Percentiles rank a stretch among this genome's conserved stretches.
phyloP scores from a whole-genome alignment of 2,797 vertebrate genomes.

The Xyrichtys novacula region DNA sequence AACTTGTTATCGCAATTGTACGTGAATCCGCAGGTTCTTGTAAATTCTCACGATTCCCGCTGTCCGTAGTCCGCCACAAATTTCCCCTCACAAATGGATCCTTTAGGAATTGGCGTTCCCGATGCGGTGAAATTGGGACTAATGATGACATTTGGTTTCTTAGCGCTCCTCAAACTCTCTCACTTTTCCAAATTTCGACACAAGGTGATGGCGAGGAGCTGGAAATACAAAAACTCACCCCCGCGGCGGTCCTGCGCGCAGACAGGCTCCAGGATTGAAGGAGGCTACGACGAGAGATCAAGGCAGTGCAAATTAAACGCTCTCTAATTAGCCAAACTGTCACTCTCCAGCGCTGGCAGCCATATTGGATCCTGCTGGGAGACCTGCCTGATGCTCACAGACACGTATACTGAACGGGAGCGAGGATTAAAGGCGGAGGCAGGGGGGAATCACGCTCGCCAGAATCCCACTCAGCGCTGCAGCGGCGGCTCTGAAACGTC shows the following conservation, averaged over 20 bases:
- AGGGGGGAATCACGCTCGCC: constrained; percentile 51
- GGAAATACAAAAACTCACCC: constrained; percentile 33
- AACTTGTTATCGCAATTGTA: too few species aligned
- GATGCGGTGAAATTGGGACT: too few species aligned
- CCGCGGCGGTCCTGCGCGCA: constrained; percentile 13
- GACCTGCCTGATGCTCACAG: constrained; percentile 43
- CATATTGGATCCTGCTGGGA: constrained; percentile 58
- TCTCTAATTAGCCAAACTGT: constrained; percentile 80
- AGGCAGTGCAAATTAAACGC: constrained; percentile 76
- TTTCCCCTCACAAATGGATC: too few species aligned
- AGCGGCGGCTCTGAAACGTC: constrained; percentile 25
- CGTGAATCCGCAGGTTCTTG: too few species aligned
- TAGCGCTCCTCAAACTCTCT: constrained; percentile 12
- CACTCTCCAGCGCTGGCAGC: constrained; percentile 67
- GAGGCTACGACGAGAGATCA: constrained; percentile 69
- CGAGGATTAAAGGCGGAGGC: constrained; percentile 51
- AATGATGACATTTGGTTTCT: constrained; percentile 17
- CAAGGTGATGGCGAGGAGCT: constrained; percentile 58
- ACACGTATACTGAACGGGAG: constrained; percentile 27
- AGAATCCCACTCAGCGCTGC: constrained; percentile 39
- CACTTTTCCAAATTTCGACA: constrained; percentile 38
- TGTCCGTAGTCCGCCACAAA: too few species aligned
- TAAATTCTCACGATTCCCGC: too few species aligned
- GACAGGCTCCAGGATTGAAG: constrained; percentile 48
- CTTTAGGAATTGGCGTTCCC: too few species aligned